Percentiles rank a stretch among this genome's conserved stretches.
phyloP scores from a whole-genome alignment of 2,888 invertebrate genomes.

The Philopedon plagiatum region DNA sequence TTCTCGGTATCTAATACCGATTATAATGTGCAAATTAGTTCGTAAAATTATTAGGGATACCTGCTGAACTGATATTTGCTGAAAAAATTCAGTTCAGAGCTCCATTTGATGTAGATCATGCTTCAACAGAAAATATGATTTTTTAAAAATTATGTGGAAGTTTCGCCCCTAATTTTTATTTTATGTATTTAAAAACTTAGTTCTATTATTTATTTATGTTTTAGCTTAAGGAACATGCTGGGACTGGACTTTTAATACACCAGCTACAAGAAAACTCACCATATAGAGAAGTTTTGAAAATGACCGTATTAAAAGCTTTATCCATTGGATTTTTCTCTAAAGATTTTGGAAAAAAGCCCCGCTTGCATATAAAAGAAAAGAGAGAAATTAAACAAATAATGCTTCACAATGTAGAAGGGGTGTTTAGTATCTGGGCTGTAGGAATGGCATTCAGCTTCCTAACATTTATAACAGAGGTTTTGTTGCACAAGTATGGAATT shows the following conservation, averaged over 20 bases:
- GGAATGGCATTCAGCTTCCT: not conserved
- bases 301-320: not conserved
- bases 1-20: too few relatives aligned
- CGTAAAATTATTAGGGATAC: too few relatives aligned
- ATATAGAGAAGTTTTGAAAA: constrained; percentile 1
- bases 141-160: too few relatives aligned
- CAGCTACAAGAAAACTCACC: not conserved
- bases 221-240: not conserved
- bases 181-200: too few relatives aligned
- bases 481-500: not conserved
- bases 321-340: not conserved
- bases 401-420: not conserved
- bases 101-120: too few relatives aligned
- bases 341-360: not conserved
- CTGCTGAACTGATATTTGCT: too few relatives aligned
- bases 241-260: not conserved
- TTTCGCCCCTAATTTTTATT: too few relatives aligned
- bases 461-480: not conserved
- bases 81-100: too few relatives aligned
- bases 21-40: too few relatives aligned
- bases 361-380: not conserved
- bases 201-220: too few relatives aligned
- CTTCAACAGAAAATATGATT: too few relatives aligned
- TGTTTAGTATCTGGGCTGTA: not conserved
- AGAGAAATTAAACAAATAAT: not conserved